Evolutionary conservation across 2,888 invertebrate genomes (phyloP).

Genomic region (Oligia fasciuncula): DNA sequence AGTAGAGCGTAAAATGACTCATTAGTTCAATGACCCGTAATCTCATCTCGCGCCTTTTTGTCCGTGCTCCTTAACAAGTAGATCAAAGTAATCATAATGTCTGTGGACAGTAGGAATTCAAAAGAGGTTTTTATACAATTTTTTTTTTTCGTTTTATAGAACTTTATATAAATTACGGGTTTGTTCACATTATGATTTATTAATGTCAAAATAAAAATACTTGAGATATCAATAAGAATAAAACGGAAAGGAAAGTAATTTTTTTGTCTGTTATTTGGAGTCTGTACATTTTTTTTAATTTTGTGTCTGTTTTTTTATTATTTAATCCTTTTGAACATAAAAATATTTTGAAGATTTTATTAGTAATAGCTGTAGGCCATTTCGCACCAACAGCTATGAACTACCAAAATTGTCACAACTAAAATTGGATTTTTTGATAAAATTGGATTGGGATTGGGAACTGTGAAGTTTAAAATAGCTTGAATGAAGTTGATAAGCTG

Average conservation of each 20-base stretch:
- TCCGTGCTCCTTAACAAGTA: constrained; percentile 38
- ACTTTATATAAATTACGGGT: background rate
- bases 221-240: background rate
- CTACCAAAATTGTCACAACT: background rate
- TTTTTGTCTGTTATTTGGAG: background rate
- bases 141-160: background rate
- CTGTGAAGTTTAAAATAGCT: constrained; percentile 19
- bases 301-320: too few relatives aligned
- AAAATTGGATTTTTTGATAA: background rate
- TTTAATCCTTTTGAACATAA: background rate
- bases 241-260: background rate
- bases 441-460: background rate
- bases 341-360: background rate
- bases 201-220: background rate
- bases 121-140: background rate
- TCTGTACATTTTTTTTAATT: background rate
- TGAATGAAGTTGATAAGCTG: constrained; percentile 24
- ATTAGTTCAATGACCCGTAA: constrained; percentile 82
- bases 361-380: background rate
- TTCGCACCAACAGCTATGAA: background rate
- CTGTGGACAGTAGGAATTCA: constrained; percentile 11
- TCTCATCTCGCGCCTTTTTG: constrained; percentile 66
- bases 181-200: background rate
- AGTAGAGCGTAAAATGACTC: constrained; percentile 84
- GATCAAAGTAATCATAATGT: constrained; percentile 46